Evolutionary conservation across 2,888 invertebrate genomes (phyloP), one percentile per base, ranked within the genome.

Genomic region (Mythimna vitellina): DNA sequence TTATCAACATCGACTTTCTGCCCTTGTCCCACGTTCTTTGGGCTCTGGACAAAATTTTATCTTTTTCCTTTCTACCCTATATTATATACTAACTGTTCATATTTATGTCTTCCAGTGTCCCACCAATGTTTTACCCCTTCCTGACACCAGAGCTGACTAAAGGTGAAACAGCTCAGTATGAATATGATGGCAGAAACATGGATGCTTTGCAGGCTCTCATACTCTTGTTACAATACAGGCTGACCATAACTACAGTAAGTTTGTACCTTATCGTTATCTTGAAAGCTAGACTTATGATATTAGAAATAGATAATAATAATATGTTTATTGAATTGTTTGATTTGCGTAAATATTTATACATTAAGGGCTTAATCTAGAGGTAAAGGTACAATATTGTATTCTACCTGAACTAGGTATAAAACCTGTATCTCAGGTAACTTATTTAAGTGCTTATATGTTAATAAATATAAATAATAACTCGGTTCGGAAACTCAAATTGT

Each of bases 161-260:
- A 65, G 95, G 93, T 3, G 93, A 96, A 76, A 91, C 90, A 22
- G 94, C 96, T 62, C 91, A 94, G 64, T 93, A 96, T 74, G 95
- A 96, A 66, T 98, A 96, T 91, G 97, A 98, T 82, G 97, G 97
- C 17, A 97, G 97, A 85, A 98, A 99, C 89, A 98, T 99, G 97
- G 97, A 97, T 82, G 98, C 98, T 3, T 90, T 99, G 67, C 97
- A 97, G 70, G 96, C 97, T 62, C 96, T 99, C 54, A 92, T 99
- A 29, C 94, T 97, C 73, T 97, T 98, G 89, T 93, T 99, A 70
- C 97, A 98, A 84, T 94, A 96, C 64, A 96, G 97, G 88, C 93
- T 98, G 63, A 96, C 96, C 66, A 93, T 93, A 74, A 96, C 97
- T 82, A 94, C 95, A 73, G 97, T 97, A 91, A 92, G 92, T 89